Percentiles rank a stretch among this genome's conserved stretches.
Evolutionary conservation across 2,888 invertebrate species (phyloP).

Genomic region (Phengaris alcon): DNA sequence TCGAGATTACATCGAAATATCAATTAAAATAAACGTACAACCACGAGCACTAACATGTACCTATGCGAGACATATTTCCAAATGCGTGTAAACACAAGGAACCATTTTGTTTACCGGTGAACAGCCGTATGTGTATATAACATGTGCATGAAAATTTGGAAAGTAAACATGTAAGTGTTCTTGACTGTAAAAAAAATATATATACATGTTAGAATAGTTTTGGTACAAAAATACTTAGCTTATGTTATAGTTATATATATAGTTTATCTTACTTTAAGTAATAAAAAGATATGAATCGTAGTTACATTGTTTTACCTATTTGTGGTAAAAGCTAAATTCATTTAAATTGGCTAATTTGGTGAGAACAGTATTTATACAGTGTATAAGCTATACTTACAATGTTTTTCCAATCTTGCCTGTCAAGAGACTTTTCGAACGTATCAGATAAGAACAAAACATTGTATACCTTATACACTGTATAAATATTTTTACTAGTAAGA

Average conservation of each 20-base stretch:
- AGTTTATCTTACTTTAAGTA: constrained; percentile 36
- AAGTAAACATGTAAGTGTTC: neutral
- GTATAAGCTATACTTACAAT: too few species aligned
- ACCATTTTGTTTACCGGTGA: neutral
- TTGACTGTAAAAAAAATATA: constrained; percentile 1
- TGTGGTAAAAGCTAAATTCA: neutral
- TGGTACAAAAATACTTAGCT: constrained; percentile 61
- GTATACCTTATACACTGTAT: too few species aligned
- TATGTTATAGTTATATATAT: constrained; percentile 41
- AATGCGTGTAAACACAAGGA: neutral
- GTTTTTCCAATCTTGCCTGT: too few species aligned
- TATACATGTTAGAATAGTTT: constrained; percentile 41
- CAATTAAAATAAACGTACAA: neutral
- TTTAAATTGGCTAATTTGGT: neutral
- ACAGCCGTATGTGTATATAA: neutral
- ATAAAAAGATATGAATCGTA: constrained; percentile 25
- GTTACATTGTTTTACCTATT: constrained; percentile 26
- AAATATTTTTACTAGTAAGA: too few species aligned
- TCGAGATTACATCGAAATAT: neutral
- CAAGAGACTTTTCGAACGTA: too few species aligned
- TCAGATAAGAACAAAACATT: too few species aligned
- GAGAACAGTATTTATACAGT: neutral
- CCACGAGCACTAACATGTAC: neutral
- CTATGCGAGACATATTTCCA: neutral
- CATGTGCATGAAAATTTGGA: neutral